These are phyloP conservation scores for Ephialtes manifestator DNA, from an alignment of 2,888 invertebrate species.

Conservation along the genomic window DNA sequence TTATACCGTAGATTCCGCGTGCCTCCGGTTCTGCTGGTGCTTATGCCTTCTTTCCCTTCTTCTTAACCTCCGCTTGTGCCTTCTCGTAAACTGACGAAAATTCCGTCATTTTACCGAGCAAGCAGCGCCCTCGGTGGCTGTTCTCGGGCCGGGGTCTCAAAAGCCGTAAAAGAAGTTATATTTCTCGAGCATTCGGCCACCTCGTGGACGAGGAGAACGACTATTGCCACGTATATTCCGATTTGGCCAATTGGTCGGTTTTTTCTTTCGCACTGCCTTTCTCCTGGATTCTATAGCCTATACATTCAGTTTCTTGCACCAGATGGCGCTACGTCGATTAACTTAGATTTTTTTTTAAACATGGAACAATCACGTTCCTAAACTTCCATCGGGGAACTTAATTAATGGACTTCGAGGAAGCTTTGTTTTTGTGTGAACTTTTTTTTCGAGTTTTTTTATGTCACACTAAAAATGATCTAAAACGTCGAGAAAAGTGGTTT, in stretches of 20 bases:
- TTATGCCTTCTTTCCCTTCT: conserved; percentile 11
- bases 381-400: too few species aligned
- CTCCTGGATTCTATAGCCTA: not conserved
- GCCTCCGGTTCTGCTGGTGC: conserved; percentile 28
- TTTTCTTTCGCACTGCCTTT: conserved; percentile 1
- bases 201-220: conserved; percentile 49
- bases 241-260: conserved; percentile 72
- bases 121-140: not conserved
- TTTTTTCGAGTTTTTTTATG: too few species aligned
- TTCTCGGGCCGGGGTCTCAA: conserved; percentile 23
- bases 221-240: conserved; percentile 72
- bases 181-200: conserved; percentile 22
- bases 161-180: conserved; percentile 45
- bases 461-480: too few species aligned
- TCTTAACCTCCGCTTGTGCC: too few species aligned
- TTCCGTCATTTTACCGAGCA: conserved; percentile 57
- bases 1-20: conserved; percentile 48
- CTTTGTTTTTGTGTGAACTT: too few species aligned
- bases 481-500: too few species aligned
- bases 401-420: too few species aligned
- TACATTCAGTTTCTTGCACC: not conserved
- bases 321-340: not conserved
- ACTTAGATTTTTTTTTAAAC: too few species aligned
- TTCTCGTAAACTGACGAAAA: conserved; percentile 53
- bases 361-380: too few species aligned